phyloP scores from a whole-genome alignment of 2,113 vertebrate genomes.

The Platycercus adscitus region DNA sequence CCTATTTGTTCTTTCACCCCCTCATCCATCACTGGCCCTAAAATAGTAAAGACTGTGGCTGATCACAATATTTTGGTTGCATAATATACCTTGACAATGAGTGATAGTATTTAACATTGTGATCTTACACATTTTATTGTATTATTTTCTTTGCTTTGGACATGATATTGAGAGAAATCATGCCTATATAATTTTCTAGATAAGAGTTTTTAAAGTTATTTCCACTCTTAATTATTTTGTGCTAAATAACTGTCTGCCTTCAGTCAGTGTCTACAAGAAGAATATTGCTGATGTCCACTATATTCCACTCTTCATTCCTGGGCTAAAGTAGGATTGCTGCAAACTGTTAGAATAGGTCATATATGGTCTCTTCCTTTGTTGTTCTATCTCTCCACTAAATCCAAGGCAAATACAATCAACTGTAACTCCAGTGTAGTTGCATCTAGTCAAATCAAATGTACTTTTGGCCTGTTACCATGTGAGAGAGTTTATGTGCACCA shows the following conservation, averaged over 20 bases:
- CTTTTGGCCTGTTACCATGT: not conserved
- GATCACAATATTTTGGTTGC: not conserved
- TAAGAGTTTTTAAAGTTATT: not conserved
- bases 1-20: not conserved
- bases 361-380: not conserved
- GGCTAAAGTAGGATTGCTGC: not conserved
- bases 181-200: not conserved
- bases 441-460: conserved; percentile 16
- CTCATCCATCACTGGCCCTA: not conserved
- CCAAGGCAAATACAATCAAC: not conserved
- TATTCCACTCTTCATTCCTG: not conserved
- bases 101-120: not conserved
- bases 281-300: not conserved
- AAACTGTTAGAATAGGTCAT: not conserved
- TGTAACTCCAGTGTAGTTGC: not conserved
- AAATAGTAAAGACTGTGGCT: not conserved
- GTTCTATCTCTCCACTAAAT: not conserved
- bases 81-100: not conserved
- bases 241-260: not conserved
- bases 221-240: not conserved
- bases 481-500: not conserved
- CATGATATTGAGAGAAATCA: not conserved
- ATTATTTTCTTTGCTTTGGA: not conserved
- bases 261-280: not conserved
- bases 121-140: not conserved